Evolutionary conservation across 2,888 invertebrate species (phyloP), one percentile per base, ranked within the genome.

Genomic region (Anarsia innoxiella): DNA sequence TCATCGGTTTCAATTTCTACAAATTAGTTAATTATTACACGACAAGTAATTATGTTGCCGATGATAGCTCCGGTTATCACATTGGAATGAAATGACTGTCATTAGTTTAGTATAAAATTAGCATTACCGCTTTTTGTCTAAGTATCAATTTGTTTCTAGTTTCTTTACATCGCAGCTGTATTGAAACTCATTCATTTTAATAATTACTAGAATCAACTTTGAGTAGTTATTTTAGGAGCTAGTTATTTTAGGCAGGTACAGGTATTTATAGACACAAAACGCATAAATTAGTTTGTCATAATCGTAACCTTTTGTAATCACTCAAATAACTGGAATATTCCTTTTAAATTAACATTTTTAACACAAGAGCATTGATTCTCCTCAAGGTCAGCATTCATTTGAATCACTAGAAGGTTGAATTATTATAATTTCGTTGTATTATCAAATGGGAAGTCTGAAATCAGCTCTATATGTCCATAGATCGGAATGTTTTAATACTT

Each of bases 31-130:
- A 45, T 42, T 36, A 34, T 41, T 42, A 29, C 34, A 3, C 40
- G 44, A 41, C 25, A 26, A 34, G 43, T 44, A 46, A 47, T 47
- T 46, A 47, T 31, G 40, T 36, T 46, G 31, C 36, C 40, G 37
- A 33, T 35, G 30, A 39, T 48, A 32, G 35, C 43, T 50, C 45
- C 45, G 48, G 42, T 44, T 51, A 48, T 45, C 46, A 41, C 27
- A 27, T 36, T 35, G 30, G 45, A 56, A 19, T n/a, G n/a, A n/a
- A 19, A 48, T 49, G 42, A 45, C 45, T 46, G 46, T 52, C 50
- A 56, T 64, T 59, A 55, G 42, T 51, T 51, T 48, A 42, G 45
- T 48, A 41, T 51, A 45, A 49, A 52, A 52, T 57, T 50, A 51
- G 28, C 44, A 36, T 29, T 41, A 56, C 56, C 47, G 48, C 56